Conservation (phyloP, 1,140 invertebrate genomes). For the Archivesica marissinica region DNA sequence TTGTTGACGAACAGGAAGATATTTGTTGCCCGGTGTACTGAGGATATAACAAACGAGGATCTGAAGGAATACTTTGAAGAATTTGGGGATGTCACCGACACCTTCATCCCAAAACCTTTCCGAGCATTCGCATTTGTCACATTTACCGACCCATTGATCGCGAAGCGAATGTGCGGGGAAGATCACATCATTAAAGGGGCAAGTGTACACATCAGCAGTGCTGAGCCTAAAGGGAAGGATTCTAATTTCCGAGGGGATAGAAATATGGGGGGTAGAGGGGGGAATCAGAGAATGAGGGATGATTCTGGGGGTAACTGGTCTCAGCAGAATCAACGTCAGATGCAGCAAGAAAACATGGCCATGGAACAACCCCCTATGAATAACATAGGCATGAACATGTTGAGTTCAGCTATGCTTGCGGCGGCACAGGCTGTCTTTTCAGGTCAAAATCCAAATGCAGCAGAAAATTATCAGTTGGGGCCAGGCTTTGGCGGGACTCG, state of each 20-base stretch:
- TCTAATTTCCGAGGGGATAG: not conserved
- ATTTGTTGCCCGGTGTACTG: constrained; percentile 82
- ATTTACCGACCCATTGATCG: constrained; percentile 86
- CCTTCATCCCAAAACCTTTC: constrained; percentile 84
- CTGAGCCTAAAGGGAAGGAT: constrained; percentile 90
- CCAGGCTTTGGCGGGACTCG: constrained; percentile 59
- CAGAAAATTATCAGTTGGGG: constrained; percentile 54
- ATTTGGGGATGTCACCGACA: constrained; percentile 82
- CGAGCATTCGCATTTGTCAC: constrained; percentile 84
- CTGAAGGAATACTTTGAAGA: constrained; percentile 81
- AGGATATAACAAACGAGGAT: constrained; percentile 80
- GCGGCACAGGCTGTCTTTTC: constrained; percentile 59
- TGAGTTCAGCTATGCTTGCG: constrained; percentile 59
- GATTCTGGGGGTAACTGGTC: not conserved
- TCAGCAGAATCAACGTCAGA: not conserved
- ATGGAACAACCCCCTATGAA: constrained; percentile 48
- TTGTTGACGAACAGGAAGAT: constrained; percentile 75
- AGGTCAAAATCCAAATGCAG: constrained; percentile 29
- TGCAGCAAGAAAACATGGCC: constrained; percentile 16
- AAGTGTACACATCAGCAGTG: constrained; percentile 97
- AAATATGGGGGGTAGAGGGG: constrained; percentile 13
- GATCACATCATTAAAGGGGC: constrained; percentile 98
- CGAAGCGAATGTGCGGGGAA: constrained; percentile 95
- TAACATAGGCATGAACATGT: constrained; percentile 61
- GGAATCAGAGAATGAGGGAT: constrained; percentile 16